Conservation (phyloP, 1,140 invertebrate genomes). For the Drosophila novamexicana region DNA sequence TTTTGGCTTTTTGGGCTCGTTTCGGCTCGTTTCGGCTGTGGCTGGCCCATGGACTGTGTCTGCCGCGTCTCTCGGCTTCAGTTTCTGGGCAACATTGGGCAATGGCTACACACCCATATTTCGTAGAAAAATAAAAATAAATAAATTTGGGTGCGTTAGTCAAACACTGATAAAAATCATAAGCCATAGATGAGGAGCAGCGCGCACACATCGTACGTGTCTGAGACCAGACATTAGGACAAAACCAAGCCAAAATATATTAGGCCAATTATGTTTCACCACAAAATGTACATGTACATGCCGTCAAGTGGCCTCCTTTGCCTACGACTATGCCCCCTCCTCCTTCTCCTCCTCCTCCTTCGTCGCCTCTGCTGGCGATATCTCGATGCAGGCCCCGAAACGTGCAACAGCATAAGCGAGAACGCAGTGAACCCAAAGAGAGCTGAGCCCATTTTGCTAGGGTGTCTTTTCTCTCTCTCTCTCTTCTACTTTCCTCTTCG, state of each 20-base stretch:
- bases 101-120: slow-evolving; percentile 64
- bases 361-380: slow-evolving; percentile 20
- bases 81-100: slow-evolving; percentile 52
- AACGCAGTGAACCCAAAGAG: slow-evolving; percentile 18
- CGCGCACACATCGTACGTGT: slow-evolving; percentile 54
- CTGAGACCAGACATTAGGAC: slow-evolving; percentile 46
- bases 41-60: neutral
- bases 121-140: slow-evolving; percentile 42
- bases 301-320: slow-evolving; percentile 52
- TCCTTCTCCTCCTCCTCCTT: slow-evolving; percentile 1
- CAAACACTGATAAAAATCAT: slow-evolving; percentile 78
- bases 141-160: slow-evolving; percentile 75
- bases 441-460: slow-evolving; percentile 30
- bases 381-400: slow-evolving; percentile 67
- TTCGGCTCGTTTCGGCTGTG: slow-evolving; percentile 27
- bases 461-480: neutral
- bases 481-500: neutral
- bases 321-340: neutral
- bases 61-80: neutral
- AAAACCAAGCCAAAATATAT: slow-evolving; percentile 67
- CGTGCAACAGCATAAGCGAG: slow-evolving; percentile 68
- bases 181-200: slow-evolving; percentile 48
- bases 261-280: slow-evolving; percentile 73
- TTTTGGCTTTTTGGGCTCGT: slow-evolving; percentile 42
- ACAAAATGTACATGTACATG: slow-evolving; percentile 66